Base-by-base conservation (phyloP, 2,797 vertebrate species). In the Acanthis flammea region DNA sequence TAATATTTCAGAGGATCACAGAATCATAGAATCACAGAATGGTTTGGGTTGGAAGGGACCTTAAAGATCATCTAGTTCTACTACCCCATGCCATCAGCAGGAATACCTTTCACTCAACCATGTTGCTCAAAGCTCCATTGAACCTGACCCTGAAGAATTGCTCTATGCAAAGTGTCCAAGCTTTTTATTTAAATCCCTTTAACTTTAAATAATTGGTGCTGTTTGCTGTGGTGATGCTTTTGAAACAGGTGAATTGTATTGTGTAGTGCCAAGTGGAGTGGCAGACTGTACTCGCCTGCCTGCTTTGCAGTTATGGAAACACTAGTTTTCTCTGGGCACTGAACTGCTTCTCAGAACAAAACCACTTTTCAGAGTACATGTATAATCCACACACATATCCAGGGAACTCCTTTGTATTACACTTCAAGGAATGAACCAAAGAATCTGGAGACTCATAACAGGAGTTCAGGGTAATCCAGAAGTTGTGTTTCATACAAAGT, bases 331-430 rank as follows among this genome's bases (percentile, higher is more conserved):
- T 88, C 17, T 72, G n/a, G 51, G 28, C 30, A n/a, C 41, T 41
- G 39, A 83, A 41, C 16, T 41, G 35, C 39, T 30, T 57, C 50
- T 73, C 48, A 27, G n/a, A 50, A 27, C 2, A 1, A 30, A 80
- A 75, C 30, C 1, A 3, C 33, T 72, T 67, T 1, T 8, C 57
- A 45, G 54, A 67, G 14, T 71, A 8, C n/a, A 45, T 23, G 31
- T 78, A 42, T 45, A 82, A 55, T 37, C 42, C 33, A 65, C 14
- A 22, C 23, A 23, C 25, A 48, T 37, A 31, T 24, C 12, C 1
- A 3, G n/a, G 47, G 24, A 67, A 9, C 51, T 75, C 15, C 35
- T 73, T 24, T 0, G 0, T n/a, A 8, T 41, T 44, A 17, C n/a
- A 8, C 10, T 27, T 42, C 47, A 86, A 55, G 53, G 45, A 80